Percentiles rank a stretch among this genome's conserved stretches.
phyloP scores from a whole-genome alignment of 2,888 invertebrate species.

The Chironomus tentans region DNA sequence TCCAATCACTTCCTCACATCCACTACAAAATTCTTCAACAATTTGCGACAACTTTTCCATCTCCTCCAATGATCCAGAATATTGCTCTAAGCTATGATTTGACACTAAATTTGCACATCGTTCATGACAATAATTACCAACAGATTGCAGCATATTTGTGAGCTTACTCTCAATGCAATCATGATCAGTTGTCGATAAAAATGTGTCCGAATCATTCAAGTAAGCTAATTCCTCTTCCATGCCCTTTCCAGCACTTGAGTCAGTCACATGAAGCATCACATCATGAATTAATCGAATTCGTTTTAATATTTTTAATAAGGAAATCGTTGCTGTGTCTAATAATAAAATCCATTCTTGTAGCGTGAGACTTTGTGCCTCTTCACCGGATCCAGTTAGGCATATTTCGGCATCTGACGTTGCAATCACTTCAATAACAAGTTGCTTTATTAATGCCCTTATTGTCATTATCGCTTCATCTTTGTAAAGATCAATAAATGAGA shows the following conservation, averaged over 20 bases:
- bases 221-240: slow-evolving; percentile 47
- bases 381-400: slow-evolving; percentile 46
- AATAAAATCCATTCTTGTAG: slow-evolving; percentile 62
- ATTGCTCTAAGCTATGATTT: slow-evolving; percentile 61
- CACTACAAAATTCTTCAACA: slow-evolving; percentile 67
- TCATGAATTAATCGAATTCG: slow-evolving; percentile 66
- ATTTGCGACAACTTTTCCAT: slow-evolving; percentile 65
- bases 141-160: slow-evolving; percentile 65
- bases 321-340: slow-evolving; percentile 55
- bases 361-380: slow-evolving; percentile 47
- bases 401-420: slow-evolving; percentile 47
- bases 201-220: slow-evolving; percentile 47
- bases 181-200: slow-evolving; percentile 62
- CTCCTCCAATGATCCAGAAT: slow-evolving; percentile 61
- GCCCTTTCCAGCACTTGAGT: slow-evolving; percentile 50
- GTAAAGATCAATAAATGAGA: slow-evolving; percentile 77
- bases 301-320: slow-evolving; percentile 58
- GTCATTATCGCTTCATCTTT: slow-evolving; percentile 84
- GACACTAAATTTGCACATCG: slow-evolving; percentile 81
- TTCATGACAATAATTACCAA: slow-evolving; percentile 89
- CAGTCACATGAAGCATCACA: slow-evolving; percentile 68
- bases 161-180: slow-evolving; percentile 59
- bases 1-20: slow-evolving; percentile 67
- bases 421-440: slow-evolving; percentile 72
- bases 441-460: slow-evolving; percentile 80